Evolutionary conservation across 2,888 invertebrate species (phyloP).

Genomic region (Mesoligia furuncula): DNA sequence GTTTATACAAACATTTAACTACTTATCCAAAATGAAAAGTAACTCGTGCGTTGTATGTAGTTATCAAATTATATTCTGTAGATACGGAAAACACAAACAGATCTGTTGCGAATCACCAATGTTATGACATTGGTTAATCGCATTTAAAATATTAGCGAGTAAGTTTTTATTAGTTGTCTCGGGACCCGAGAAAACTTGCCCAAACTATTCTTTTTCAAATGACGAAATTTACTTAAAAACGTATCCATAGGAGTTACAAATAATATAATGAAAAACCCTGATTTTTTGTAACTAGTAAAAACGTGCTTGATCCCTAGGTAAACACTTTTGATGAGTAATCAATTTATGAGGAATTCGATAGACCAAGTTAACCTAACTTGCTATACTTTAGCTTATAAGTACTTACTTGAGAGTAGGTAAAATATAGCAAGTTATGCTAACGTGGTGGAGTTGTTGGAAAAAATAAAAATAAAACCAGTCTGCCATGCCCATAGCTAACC

Average conservation of each 20-base stretch:
- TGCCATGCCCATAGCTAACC: constrained; percentile 5
- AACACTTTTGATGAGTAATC: too few relatives aligned
- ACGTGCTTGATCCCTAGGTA: too few relatives aligned
- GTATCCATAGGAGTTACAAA: too few relatives aligned
- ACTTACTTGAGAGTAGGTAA: neutral
- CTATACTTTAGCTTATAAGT: neutral
- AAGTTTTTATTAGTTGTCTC: neutral
- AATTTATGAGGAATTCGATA: neutral
- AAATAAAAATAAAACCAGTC: neutral
- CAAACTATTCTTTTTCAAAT: too few relatives aligned
- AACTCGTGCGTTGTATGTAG: neutral
- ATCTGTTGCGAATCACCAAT: too few relatives aligned
- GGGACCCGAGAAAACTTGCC: too few relatives aligned
- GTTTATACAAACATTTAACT: neutral
- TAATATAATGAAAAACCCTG: too few relatives aligned
- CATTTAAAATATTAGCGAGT: neutral
- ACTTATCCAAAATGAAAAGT: neutral
- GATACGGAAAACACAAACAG: neutral
- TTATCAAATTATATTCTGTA: neutral
- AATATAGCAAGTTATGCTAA: neutral
- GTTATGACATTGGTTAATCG: neutral
- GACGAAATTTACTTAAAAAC: too few relatives aligned
- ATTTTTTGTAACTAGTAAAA: too few relatives aligned
- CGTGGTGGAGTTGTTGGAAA: neutral
- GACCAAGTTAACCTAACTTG: neutral